A percentile compares a stretch with the other conserved stretches of the same genome.
phyloP scores from a whole-genome alignment of 37 sponge, comb jelly and placozoan species.

The Petrosia ficiformis region DNA sequence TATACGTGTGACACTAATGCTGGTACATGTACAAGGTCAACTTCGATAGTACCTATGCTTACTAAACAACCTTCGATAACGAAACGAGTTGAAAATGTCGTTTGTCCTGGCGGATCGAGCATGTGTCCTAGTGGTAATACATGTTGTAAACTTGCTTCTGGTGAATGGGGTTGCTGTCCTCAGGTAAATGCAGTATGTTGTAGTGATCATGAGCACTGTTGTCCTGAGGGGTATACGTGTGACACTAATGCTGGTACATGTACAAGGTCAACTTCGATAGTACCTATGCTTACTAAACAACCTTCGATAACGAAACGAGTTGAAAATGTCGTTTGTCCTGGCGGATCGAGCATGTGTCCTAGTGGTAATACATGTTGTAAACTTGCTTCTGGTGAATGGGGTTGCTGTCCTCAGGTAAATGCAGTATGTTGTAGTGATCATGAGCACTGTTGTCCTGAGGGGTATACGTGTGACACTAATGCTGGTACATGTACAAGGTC shows the following conservation, averaged over 20 bases:
- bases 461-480: slow-evolving; percentile 53
- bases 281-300: slow-evolving; percentile 23
- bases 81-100: not conserved
- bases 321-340: slow-evolving; percentile 38
- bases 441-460: slow-evolving; percentile 58
- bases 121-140: slow-evolving; percentile 70
- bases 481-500: slow-evolving; percentile 48
- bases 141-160: slow-evolving; percentile 50
- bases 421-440: slow-evolving; percentile 60
- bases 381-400: slow-evolving; percentile 23
- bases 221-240: slow-evolving; percentile 65
- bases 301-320: slow-evolving; percentile 1
- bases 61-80: slow-evolving; percentile 15
- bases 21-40: slow-evolving; percentile 5
- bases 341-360: slow-evolving; percentile 32
- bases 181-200: slow-evolving; percentile 67
- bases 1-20: slow-evolving; percentile 33
- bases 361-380: slow-evolving; percentile 34
- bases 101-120: slow-evolving; percentile 26
- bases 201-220: slow-evolving; percentile 57
- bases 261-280: slow-evolving; percentile 8
- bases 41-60: not conserved
- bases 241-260: slow-evolving; percentile 31
- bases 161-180: slow-evolving; percentile 74
- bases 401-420: slow-evolving; percentile 60